Base-by-base conservation (phyloP, 2,113 vertebrate genomes). In the Oryzias javanicus region DNA sequence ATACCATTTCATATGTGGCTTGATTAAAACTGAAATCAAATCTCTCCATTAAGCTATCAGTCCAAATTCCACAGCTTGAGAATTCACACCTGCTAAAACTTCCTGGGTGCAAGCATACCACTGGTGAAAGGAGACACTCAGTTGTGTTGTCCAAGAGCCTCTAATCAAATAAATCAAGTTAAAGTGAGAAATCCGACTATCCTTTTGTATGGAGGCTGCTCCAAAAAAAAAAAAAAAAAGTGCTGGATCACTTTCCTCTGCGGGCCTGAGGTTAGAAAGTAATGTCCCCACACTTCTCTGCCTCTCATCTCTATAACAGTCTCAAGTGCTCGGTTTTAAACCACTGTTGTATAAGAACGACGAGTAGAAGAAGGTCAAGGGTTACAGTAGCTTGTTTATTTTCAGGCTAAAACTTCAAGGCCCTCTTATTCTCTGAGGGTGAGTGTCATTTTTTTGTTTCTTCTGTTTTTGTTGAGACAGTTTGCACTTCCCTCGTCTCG, bases 381-480 rank as follows among this genome's bases (percentile, higher is more conserved):
- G 54, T 67, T 29, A 53, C 6, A 4, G 49, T 25, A 20, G 25
- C 22, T 61, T 75, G 74, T 82, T 74, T 69, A 67, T 47, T 71
- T 79, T 76, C 20, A 58, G 42, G 25, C n/a, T 2, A 27, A 60
- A 20, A 62, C 44, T 45, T 49, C 16, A 76, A 78, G 67, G 72
- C 52, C 20, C 49, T 50, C 24, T 65, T 42, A 58, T 70, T 47
- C 50, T 45, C 50, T 56, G 14, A 19, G 29, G 49, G 22, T 50
- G 56, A 55, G 55, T 73, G 49, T 17, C 61, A 67, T 75, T 59
- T 40, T 67, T 25, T 66, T 74, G 70, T 73, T 27, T 22, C 58
- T 64, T 12, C 10, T 35, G 35, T 35, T 35, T 35, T 35, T 35
- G 35, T 35, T 35, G 46, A 70, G 25, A 42, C 55, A 52, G 35